Conservation (phyloP, 2,113 vertebrate genomes). For the Lasiurus borealis region DNA sequence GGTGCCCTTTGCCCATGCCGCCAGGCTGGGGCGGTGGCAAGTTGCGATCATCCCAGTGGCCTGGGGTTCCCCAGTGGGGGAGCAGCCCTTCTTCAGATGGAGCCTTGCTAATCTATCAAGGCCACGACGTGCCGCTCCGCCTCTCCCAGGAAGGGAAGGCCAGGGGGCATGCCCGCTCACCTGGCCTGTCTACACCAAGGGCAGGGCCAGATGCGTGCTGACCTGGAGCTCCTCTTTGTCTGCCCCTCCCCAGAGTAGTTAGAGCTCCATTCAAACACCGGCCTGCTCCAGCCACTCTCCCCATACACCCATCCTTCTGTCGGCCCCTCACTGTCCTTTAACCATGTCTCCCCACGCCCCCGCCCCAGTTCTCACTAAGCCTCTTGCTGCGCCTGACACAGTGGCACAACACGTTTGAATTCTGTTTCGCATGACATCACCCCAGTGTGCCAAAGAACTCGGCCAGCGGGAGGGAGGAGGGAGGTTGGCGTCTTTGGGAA, state of each 20-base stretch:
- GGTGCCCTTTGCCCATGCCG: not conserved
- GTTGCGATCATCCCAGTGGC: not conserved
- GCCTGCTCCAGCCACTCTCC: not conserved
- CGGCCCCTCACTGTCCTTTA: not conserved
- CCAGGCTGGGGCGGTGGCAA: accelerated
- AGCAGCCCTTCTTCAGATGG: not conserved
- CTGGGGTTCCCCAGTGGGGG: not conserved
- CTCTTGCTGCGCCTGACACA: not conserved
- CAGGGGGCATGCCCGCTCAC: accelerated
- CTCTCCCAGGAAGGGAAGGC: accelerated
- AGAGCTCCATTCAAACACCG: not conserved
- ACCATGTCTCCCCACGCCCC: not conserved
- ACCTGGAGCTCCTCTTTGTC: not conserved
- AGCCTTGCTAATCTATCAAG: accelerated
- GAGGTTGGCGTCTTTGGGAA: not conserved
- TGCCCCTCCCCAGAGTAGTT: not conserved
- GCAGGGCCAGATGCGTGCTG: not conserved
- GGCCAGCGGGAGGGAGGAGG: accelerated
- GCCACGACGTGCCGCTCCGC: accelerated
- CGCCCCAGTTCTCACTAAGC: too few relatives aligned
- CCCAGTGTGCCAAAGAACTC: not conserved
- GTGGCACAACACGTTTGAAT: not conserved
- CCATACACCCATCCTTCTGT: not conserved
- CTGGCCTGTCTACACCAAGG: slow-evolving; percentile 36
- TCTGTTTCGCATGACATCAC: accelerated